A percentile compares a stretch with the other conserved stretches of the same genome.
Evolutionary conservation across 2,113 vertebrate species (phyloP).

Genomic region (Cyphomyrus plagiostoma): DNA sequence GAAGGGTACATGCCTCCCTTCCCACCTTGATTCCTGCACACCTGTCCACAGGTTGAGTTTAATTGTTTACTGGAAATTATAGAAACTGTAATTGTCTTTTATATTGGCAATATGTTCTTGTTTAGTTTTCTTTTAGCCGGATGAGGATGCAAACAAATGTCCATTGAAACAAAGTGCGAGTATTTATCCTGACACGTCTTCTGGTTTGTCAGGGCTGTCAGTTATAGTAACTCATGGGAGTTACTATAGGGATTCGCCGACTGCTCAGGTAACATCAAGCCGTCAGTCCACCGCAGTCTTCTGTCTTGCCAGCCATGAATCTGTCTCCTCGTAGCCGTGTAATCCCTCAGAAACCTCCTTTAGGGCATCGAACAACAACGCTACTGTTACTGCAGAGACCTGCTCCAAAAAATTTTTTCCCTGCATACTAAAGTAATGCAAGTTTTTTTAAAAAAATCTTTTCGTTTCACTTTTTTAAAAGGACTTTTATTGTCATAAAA

Average conservation of each 20-base stretch:
- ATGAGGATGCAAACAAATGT: neutral
- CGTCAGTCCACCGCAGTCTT: neutral
- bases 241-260: neutral
- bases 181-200: neutral
- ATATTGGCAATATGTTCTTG: neutral
- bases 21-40: no score
- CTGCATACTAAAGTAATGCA: neutral
- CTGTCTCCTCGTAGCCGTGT: neutral
- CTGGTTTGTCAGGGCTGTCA: neutral
- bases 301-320: neutral
- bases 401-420: neutral
- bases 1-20: neutral
- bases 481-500: conserved; percentile 1
- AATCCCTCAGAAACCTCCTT: neutral
- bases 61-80: neutral
- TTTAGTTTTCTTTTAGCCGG: neutral
- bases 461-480: neutral
- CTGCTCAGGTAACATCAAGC: neutral
- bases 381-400: neutral
- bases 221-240: neutral
- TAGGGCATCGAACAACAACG: neutral
- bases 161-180: neutral
- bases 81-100: neutral
- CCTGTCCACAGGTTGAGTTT: neutral
- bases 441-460: neutral